Conservation (phyloP, 2,797 vertebrate species). For the Loriculus beryllinus region DNA sequence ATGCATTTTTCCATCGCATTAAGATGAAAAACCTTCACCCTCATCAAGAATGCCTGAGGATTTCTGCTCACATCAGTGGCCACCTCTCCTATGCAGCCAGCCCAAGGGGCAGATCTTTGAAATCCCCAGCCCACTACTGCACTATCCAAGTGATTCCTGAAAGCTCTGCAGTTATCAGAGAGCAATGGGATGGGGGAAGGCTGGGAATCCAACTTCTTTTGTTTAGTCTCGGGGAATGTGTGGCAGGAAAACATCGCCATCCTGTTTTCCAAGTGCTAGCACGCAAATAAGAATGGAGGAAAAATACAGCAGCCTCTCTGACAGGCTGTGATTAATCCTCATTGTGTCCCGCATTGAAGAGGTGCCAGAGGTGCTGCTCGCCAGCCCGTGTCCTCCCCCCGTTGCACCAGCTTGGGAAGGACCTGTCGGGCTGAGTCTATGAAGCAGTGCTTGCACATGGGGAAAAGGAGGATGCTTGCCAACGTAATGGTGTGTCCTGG, state of each 20-base stretch:
- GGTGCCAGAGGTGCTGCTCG: neutral
- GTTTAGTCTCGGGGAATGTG: slow-evolving; percentile 62
- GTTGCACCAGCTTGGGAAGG: neutral
- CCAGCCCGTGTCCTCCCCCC: accelerated
- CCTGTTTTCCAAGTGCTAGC: slow-evolving; percentile 59
- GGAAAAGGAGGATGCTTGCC: neutral
- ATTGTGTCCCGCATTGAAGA: neutral
- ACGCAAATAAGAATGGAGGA: slow-evolving; percentile 55
- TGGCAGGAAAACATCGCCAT: slow-evolving; percentile 64
- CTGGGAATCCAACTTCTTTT: slow-evolving; percentile 57
- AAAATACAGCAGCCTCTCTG: slow-evolving; percentile 32
- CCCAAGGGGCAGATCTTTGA: neutral
- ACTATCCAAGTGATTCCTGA: neutral
- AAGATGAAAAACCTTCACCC: neutral
- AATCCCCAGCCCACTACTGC: accelerated
- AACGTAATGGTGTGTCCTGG: accelerated
- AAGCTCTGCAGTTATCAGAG: neutral
- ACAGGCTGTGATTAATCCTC: slow-evolving; percentile 38
- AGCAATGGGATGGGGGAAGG: neutral
- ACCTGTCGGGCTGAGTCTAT: neutral
- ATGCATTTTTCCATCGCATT: neutral
- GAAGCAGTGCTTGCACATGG: accelerated
- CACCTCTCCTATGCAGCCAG: neutral
- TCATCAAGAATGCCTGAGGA: accelerated
- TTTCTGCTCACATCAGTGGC: neutral